phyloP scores from a whole-genome alignment of 1,140 invertebrate genomes.

The Lepeophtheirus salmonis region DNA sequence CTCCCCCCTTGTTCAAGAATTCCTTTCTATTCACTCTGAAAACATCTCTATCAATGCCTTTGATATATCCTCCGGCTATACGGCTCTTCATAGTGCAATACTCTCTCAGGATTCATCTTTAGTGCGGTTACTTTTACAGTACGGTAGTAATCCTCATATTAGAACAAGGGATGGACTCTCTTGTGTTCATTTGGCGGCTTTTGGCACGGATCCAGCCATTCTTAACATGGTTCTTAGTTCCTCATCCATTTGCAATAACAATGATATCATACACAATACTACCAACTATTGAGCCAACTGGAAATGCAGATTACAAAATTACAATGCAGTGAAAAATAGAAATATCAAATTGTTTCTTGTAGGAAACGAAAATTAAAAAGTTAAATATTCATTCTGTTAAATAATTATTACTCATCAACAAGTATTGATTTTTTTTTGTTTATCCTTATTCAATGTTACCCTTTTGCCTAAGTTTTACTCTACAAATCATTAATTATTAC shows the following conservation, averaged over 20 bases:
- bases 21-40: not conserved
- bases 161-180: not conserved
- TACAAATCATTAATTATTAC: too few relatives aligned
- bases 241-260: not conserved
- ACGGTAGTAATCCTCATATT: not conserved
- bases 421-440: too few relatives aligned
- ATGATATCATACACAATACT: too few relatives aligned
- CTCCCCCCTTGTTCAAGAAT: not conserved
- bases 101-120: not conserved
- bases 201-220: not conserved
- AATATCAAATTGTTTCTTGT: too few relatives aligned
- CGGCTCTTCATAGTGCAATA: not conserved
- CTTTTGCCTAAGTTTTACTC: too few relatives aligned
- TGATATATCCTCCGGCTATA: not conserved
- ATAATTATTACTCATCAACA: too few relatives aligned
- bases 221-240: not conserved
- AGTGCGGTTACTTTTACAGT: not conserved
- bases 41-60: not conserved
- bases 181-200: not conserved
- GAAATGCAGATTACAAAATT: too few relatives aligned
- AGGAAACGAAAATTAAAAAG: too few relatives aligned
- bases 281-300: too few relatives aligned
- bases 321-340: too few relatives aligned
- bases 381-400: too few relatives aligned
- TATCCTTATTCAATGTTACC: too few relatives aligned